These are phyloP conservation scores for Leptonema lineaticorne DNA, from an alignment of 1,140 invertebrate species.

Conservation along the genomic window DNA sequence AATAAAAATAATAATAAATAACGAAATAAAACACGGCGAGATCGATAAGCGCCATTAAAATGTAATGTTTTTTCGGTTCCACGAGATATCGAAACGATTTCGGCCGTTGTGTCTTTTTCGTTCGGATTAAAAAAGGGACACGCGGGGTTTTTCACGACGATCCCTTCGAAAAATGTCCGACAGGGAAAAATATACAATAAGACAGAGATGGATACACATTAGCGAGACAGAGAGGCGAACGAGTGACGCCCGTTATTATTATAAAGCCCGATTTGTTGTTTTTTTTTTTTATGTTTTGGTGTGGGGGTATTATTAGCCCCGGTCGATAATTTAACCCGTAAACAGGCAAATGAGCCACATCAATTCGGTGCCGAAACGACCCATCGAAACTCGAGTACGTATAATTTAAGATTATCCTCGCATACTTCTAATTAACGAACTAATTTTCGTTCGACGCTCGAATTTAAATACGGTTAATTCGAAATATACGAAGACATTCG, in stretches of 20 bases:
- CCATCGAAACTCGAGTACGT: constrained; percentile 1
- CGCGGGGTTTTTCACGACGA: too few species aligned
- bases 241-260: constrained; percentile 14
- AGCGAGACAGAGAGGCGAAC: too few species aligned
- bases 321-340: constrained; percentile 14
- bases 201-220: too few species aligned
- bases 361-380: constrained; percentile 7
- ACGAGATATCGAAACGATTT: neutral
- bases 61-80: constrained; percentile 6
- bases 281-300: too few species aligned
- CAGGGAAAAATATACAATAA: too few species aligned
- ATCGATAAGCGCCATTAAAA: constrained; percentile 16
- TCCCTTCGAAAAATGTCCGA: neutral
- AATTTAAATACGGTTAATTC: neutral
- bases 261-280: too few species aligned
- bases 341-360: constrained; percentile 16
- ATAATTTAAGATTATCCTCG: neutral
- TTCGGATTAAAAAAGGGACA: neutral
- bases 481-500: neutral
- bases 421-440: neutral
- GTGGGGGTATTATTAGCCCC: constrained; percentile 16
- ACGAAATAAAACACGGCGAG: neutral
- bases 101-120: neutral
- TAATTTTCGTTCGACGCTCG: too few species aligned
- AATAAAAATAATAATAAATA: neutral